These are phyloP conservation scores for Cyprinella venusta DNA, from an alignment of 2,797 vertebrate genomes.

Conservation along the genomic window DNA sequence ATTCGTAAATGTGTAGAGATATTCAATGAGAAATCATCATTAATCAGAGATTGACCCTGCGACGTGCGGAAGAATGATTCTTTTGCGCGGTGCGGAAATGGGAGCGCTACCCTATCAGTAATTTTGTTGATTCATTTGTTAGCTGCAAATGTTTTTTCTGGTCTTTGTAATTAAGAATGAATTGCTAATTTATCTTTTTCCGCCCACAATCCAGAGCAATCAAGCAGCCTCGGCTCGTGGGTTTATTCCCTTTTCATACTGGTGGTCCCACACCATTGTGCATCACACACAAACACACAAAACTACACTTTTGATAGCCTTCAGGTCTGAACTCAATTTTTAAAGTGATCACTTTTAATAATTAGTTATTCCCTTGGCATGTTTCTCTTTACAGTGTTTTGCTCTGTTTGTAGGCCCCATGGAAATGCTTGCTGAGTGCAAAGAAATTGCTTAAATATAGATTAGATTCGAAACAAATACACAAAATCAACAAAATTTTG, in stretches of 20 bases:
- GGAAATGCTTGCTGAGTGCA: neutral
- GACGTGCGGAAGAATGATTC: constrained; percentile 22
- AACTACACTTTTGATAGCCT: constrained; percentile 18
- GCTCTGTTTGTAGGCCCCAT: neutral
- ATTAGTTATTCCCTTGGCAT: constrained; percentile 64
- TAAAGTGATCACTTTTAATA: constrained; percentile 47
- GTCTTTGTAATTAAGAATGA: constrained; percentile 63
- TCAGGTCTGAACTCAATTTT: constrained; percentile 52
- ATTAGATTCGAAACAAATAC: neutral
- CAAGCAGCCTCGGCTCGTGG: constrained; percentile 36
- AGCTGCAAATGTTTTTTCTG: constrained; percentile 54
- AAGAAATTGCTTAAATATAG: neutral
- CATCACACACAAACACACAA: constrained; percentile 13
- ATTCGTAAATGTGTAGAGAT: constrained; percentile 10
- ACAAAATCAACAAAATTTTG: neutral
- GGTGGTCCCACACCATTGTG: constrained; percentile 12
- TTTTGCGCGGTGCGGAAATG: neutral
- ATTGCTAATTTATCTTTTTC: constrained; percentile 64
- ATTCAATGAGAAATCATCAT: constrained; percentile 45
- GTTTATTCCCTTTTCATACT: constrained; percentile 40
- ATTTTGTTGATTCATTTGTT: constrained; percentile 59
- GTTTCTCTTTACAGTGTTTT: constrained; percentile 66
- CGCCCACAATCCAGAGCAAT: constrained; percentile 54
- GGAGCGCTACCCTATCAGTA: constrained; percentile 32
- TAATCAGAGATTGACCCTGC: constrained; percentile 30